Evolutionary conservation across 2,888 invertebrate species (phyloP), one percentile per base, ranked within the genome.

Genomic region (Ganaspis brasiliensis): DNA sequence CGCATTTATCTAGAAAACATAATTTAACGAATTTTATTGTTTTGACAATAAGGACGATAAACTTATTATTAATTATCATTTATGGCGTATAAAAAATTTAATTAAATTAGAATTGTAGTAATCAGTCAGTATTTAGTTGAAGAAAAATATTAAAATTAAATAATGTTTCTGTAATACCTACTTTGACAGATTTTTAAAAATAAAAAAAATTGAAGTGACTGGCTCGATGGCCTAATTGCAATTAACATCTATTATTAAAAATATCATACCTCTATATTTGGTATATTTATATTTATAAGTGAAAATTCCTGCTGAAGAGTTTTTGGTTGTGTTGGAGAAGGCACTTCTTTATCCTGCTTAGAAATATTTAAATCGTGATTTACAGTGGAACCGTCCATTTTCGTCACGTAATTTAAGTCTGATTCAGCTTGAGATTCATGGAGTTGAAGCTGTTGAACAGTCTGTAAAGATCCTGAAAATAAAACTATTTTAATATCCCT

Each of bases 281-380:
- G 95, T 88, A 96, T 95, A 87, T 95, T 95, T 61, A 95, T 94
- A 88, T 96, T 96, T 70, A 96, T 92, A 49, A 96, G 90, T 1
- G 95, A 95, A 91, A 96, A 96, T 89, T 96, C 96, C 89, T 96
- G 95, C 86, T 95, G 95, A 52, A 96, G 91, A 1, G 94, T 94
- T 87, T 94, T 94, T 12, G 94, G 93, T 87, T 93, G 93, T 0
- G 92, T 91, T 12, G 92, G 91, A 0, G 91, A 91, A 6, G 90
- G 86, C 71, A 87, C 81, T 79, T 90, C 88, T 81, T 88, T 90
- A 16, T 87, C 88, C 71, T 77, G 85, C 16, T 89, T 89, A 10
- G 86, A 82, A n/a, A 79, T 77, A 45, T 80, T 83, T 0, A 80
- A 75, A 76, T 91, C 90, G 31, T 85, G 83, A 74, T 82, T 84